A percentile compares a stretch with the other conserved stretches of the same genome.
Conservation (phyloP, 2,888 invertebrate species). For the Tipula vernalis region DNA sequence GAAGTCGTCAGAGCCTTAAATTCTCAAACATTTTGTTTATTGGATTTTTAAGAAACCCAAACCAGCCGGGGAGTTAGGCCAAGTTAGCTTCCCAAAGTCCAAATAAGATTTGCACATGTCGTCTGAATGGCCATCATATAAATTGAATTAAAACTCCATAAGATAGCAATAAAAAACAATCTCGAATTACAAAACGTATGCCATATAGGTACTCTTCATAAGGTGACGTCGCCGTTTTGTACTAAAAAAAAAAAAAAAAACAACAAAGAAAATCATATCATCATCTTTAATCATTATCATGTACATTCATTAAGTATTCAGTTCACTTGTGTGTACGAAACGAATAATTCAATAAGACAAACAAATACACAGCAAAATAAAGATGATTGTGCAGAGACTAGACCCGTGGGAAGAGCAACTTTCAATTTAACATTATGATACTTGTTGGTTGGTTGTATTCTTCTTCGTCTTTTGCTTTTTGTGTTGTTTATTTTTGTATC, state of each 20-base stretch:
- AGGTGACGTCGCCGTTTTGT: not conserved
- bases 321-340: not conserved
- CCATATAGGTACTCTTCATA: not conserved
- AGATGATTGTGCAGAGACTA: not conserved
- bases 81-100: too few species aligned
- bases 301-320: conserved; percentile 4
- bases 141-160: not conserved
- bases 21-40: too few species aligned
- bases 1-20: not conserved
- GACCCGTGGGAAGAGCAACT: conserved; percentile 4
- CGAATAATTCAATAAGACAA: not conserved
- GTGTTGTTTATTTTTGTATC: not conserved
- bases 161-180: not conserved
- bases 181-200: not conserved
- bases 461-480: not conserved
- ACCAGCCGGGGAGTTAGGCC: too few species aligned
- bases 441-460: not conserved
- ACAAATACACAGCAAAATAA: not conserved
- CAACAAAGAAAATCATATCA: not conserved
- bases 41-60: too few species aligned
- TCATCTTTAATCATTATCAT: not conserved
- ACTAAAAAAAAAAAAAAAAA: not conserved
- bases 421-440: not conserved
- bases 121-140: too few species aligned
- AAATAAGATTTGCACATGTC: too few species aligned